Evolutionary conservation across 2,888 invertebrate species (phyloP), one percentile per base, ranked within the genome.

Genomic region (Agriopis marginaria): DNA sequence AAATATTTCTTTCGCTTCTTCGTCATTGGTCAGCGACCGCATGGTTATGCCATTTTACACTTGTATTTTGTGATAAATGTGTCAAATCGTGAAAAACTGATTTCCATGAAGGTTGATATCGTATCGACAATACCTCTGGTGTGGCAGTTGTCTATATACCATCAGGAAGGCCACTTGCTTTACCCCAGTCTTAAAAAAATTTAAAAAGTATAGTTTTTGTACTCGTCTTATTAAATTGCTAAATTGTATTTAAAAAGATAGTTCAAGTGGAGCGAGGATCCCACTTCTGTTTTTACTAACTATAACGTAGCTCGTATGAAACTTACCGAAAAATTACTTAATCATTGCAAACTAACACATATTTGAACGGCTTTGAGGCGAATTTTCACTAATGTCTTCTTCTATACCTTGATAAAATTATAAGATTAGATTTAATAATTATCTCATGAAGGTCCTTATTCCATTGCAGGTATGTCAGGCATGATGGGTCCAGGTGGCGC

Each of bases 401-500:
- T 51, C 51, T 17, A 23, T 54, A 39, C 54, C 54, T 32, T 39
- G 5, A 8, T 17, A 17, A 14, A 42, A 45, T 32, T 32, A 32
- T 32, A 58, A 32, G 10, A 45, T n/a, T 59, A 1, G 49, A 9
- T 12, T 14, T 49, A 40, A 14, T 39, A 39, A 12, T 50, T 9
- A 14, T 39, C n/a, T 14, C 2, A 42, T 14, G 12, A 54, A 44
- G 42, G 11, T 32, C n/a, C 32, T 62, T 53, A 23, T 62, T 51
- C 45, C 51, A 5, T 66, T 47, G 0, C 68, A 89, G 89, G 86
- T 70, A 70, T 84, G 12, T 81, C 88, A 62, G 90, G 92, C n/a
- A 83, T 86, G 0, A 79, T 90, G 50, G 93, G 94, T 0, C 93
- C 94, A 0, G 90, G 92, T 14, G 93, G 93, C 7, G 89, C 93